Percentiles rank a stretch among this genome's conserved stretches.
phyloP scores from a whole-genome alignment of 2,113 vertebrate genomes.

The Hypocryptadius cinnamomeus region DNA sequence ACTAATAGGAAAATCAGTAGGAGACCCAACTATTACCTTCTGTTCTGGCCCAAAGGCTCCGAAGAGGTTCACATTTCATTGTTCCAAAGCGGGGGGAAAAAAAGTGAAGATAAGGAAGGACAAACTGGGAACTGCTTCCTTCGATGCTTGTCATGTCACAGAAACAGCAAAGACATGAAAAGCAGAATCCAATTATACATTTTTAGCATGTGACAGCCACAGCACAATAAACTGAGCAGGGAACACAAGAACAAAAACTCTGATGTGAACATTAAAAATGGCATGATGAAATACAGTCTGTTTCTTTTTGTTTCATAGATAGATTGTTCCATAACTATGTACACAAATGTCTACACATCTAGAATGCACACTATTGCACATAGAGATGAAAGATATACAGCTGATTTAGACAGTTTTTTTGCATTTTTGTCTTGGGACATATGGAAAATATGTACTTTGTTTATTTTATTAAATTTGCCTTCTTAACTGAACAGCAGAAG shows the following conservation, averaged over 20 bases:
- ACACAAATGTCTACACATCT: background rate
- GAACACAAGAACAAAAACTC: background rate
- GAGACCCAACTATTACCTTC: background rate
- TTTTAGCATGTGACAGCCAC: accelerated
- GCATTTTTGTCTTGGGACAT: background rate
- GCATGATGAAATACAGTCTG: background rate
- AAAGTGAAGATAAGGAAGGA: background rate
- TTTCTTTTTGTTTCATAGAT: background rate
- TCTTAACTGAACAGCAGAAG: background rate
- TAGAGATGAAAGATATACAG: background rate
- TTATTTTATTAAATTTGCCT: background rate
- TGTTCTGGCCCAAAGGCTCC: background rate
- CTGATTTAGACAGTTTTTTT: background rate
- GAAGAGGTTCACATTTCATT: background rate
- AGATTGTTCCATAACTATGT: background rate
- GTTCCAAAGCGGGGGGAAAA: background rate
- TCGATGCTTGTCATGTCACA: background rate
- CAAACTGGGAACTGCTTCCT: background rate
- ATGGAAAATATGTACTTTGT: background rate
- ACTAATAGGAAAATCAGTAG: background rate
- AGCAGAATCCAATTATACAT: background rate
- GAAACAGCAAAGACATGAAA: background rate
- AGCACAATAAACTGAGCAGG: background rate
- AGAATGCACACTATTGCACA: background rate
- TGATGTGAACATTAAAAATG: background rate